Base-by-base conservation (phyloP, 1,140 invertebrate species). In the Drosophila pectinifera region DNA sequence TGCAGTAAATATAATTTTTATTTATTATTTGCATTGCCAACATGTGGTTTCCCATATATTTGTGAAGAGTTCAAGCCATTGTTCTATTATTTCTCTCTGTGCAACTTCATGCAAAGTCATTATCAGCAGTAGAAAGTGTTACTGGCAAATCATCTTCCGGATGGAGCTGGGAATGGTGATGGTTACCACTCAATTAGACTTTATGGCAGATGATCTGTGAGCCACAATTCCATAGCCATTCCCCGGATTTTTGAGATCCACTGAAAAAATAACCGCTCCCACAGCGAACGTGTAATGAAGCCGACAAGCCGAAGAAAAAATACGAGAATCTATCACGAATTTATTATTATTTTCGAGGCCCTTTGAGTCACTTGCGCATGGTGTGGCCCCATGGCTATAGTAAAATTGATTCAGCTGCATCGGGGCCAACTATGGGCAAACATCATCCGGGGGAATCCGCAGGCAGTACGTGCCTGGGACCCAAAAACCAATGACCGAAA, bases 61-160 rank as follows among this genome's bases (percentile, higher is more conserved):
- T 38, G 13, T 38, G 2, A 16, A 7, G 4, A 14, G 0, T 22
- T 7, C 10, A 13, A 24, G 22, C 24, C 1, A 42, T 55, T 11
- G 7, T 18, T 18, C 4, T 18, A 1, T 4, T 10, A n/a, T 53
- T 28, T 58, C 55, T 58, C 20, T 45, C 34, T 11, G 58, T 58
- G 58, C 34, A 58, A n/a, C 11, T 73, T 20, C 13, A 36, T 53
- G 49, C 39, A 61, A 64, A 65, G 42, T 74, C 74, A 82, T 82
- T 74, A 73, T 64, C 54, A 26, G 61, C 80, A 76, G 76, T 79
- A 76, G 80, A 84, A 83, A 83, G 80, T 83, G 80, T 83, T 75
- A 59, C 80, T 67, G 62, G 67, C 68, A 81, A 78, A 74, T 73
- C 54, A 65, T 69, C 78, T 77, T 67, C 54, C 59, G 10, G 22